Evolutionary conservation across 35 echinoderm and acorn worm genomes (phyloP).

Genomic region (Apostichopus parvimensis): DNA sequence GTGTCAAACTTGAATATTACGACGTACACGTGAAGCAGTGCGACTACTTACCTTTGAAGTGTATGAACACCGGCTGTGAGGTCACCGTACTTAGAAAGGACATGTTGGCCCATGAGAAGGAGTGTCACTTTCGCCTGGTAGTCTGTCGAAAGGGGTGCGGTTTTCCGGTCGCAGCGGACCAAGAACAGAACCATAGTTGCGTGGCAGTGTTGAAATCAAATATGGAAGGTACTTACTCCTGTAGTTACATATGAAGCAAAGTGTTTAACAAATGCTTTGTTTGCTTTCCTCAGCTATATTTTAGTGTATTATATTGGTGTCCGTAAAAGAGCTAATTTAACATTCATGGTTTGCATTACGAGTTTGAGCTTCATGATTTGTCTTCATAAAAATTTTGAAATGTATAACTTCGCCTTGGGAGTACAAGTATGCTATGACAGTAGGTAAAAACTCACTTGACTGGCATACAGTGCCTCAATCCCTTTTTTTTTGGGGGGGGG

Average conservation of each 20-base stretch:
- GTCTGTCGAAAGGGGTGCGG: constrained; percentile 89
- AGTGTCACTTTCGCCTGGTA: constrained; percentile 74
- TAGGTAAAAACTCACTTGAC: no score
- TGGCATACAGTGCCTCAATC: no score
- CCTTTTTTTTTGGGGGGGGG: no score
- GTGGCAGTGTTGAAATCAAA: constrained; percentile 70
- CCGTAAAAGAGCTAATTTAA: no score
- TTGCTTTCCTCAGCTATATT: neutral
- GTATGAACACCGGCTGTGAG: constrained; percentile 80
- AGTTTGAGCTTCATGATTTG: no score
- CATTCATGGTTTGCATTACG: no score
- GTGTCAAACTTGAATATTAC: constrained; percentile 79
- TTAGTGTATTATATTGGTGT: neutral
- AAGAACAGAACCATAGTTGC: constrained; percentile 73
- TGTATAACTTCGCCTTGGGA: no score
- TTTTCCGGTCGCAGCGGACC: constrained; percentile 55
- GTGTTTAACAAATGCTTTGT: neutral
- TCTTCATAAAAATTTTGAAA: no score
- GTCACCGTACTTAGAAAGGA: constrained; percentile 65
- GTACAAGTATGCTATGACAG: no score
- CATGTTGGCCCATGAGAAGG: constrained; percentile 74
- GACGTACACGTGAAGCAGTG: constrained; percentile 74
- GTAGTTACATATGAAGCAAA: neutral
- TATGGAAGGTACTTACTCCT: constrained; percentile 63
- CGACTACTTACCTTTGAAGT: constrained; percentile 69